Percentiles rank a stretch among this genome's conserved stretches.
Conservation (phyloP, 2,113 vertebrate species). For the Eidolon helvum region DNA sequence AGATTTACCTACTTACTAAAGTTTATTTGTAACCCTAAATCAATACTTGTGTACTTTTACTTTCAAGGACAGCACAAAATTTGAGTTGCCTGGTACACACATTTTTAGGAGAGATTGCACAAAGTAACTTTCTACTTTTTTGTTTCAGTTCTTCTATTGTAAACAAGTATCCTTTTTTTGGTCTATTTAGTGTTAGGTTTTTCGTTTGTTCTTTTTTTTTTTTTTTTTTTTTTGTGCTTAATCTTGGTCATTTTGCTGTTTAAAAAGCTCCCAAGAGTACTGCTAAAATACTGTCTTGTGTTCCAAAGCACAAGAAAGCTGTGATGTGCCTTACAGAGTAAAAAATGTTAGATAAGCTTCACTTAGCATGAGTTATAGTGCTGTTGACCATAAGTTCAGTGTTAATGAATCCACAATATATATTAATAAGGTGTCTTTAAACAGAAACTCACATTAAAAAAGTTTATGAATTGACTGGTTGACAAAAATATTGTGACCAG, state of each 20-base stretch:
- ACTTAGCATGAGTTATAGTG: background rate
- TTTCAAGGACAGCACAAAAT: no score
- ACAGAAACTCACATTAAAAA: background rate
- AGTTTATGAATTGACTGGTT: background rate
- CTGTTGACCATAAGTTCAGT: background rate
- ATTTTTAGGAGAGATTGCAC: background rate
- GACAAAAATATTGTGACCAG: background rate
- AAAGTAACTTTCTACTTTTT: background rate
- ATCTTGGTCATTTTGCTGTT: background rate
- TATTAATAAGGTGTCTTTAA: background rate
- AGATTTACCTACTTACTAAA: no score
- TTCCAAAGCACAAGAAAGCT: background rate
- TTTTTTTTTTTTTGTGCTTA: background rate
- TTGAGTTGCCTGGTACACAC: background rate
- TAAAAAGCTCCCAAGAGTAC: background rate
- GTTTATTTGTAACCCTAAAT: no score
- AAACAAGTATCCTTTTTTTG: background rate
- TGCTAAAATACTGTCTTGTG: background rate
- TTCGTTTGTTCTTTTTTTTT: background rate
- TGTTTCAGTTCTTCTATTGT: background rate
- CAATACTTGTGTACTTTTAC: no score
- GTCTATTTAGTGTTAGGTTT: background rate
- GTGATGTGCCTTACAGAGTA: background rate
- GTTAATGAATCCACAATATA: background rate
- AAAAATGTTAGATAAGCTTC: background rate